Percentiles rank a stretch among this genome's conserved stretches.
Conservation (phyloP, 2,797 vertebrate genomes). For the Acipenser transmontanus region DNA sequence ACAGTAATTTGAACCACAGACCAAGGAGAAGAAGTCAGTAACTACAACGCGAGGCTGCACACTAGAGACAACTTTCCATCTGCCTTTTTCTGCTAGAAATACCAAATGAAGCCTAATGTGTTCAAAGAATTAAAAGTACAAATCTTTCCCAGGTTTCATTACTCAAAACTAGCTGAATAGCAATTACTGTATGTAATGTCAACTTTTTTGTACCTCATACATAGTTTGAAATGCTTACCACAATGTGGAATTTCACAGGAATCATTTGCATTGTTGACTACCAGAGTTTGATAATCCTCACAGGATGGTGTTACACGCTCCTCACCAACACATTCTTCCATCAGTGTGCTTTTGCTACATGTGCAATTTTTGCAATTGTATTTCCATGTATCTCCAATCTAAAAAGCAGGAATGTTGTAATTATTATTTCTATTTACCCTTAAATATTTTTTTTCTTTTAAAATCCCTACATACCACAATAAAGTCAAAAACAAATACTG, state of each 20-base stretch:
- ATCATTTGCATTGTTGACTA: neutral
- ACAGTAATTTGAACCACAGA: too few relatives aligned
- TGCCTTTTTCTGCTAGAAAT: too few relatives aligned
- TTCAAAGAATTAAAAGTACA: too few relatives aligned
- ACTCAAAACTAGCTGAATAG: too few relatives aligned
- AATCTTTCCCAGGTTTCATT: too few relatives aligned
- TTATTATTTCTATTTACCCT: neutral
- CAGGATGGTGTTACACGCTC: slow-evolving; percentile 20
- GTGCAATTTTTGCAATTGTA: slow-evolving; percentile 47
- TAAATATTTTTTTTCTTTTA: too few relatives aligned
- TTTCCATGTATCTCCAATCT: slow-evolving; percentile 54
- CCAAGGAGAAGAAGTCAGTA: too few relatives aligned
- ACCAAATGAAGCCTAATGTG: too few relatives aligned
- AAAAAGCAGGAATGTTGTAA: slow-evolving; percentile 9
- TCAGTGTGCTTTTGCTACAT: slow-evolving; percentile 45
- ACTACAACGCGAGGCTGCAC: too few relatives aligned
- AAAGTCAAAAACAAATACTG: neutral
- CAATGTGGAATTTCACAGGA: slow-evolving; percentile 43
- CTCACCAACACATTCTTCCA: slow-evolving; percentile 38
- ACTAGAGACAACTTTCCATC: too few relatives aligned
- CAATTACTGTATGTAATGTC: too few relatives aligned
- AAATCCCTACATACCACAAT: neutral
- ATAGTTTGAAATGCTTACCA: slow-evolving; percentile 33
- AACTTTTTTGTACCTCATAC: neutral
- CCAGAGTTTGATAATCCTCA: slow-evolving; percentile 13